A percentile compares a stretch with the other conserved stretches of the same genome.
Evolutionary conservation across 2,888 invertebrate genomes (phyloP).

Genomic region (Ochlodes sylvanus): DNA sequence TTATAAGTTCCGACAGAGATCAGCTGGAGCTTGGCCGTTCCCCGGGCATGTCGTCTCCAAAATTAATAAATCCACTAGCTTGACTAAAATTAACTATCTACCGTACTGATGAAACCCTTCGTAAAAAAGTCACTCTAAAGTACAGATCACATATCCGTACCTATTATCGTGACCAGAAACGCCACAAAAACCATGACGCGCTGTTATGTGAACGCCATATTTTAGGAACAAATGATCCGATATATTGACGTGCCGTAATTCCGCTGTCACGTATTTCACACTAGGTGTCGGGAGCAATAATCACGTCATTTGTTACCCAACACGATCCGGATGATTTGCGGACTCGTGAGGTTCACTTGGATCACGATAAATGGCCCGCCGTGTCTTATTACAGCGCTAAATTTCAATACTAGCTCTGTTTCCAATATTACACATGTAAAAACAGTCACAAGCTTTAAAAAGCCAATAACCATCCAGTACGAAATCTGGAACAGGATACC

Average conservation of each 20-base stretch:
- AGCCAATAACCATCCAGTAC: too few species aligned
- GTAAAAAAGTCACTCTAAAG: too few species aligned
- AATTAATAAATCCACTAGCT: too few species aligned
- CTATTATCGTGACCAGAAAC: constrained; percentile 4
- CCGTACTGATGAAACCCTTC: too few species aligned
- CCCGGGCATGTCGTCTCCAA: too few species aligned
- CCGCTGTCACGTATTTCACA: constrained; percentile 33
- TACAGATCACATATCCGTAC: too few species aligned
- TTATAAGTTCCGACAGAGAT: too few species aligned
- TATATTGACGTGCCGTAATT: constrained; percentile 24
- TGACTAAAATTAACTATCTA: too few species aligned
- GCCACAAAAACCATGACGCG: constrained; percentile 14
- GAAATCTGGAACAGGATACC: too few species aligned
- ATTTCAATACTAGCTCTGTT: constrained; percentile 6
- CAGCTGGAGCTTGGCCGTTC: too few species aligned
- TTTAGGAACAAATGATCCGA: constrained; percentile 22
- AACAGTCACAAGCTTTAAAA: neutral
- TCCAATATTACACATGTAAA: neutral
- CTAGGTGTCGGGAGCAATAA: constrained; percentile 30
- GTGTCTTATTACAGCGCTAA: constrained; percentile 24
- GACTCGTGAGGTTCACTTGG: constrained; percentile 40
- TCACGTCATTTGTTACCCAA: constrained; percentile 36
- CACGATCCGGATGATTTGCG: constrained; percentile 38
- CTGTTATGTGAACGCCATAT: constrained; percentile 5
- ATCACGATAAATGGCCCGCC: constrained; percentile 37